Conservation (phyloP, 2,113 vertebrate genomes). For the Anthoscopus minutus region DNA sequence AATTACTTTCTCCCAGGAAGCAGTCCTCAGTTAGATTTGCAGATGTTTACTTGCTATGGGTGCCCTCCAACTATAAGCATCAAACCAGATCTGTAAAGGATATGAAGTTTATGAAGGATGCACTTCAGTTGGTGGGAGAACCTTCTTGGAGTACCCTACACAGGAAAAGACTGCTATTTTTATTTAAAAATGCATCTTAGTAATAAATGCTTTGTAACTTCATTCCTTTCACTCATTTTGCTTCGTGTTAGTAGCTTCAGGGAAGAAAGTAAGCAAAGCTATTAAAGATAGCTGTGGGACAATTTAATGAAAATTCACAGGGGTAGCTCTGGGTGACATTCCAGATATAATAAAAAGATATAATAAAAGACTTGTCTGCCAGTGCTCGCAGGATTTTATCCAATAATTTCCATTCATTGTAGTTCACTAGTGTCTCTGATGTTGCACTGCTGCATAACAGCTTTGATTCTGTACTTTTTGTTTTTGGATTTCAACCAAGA, state of each 20-base stretch:
- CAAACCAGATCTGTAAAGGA: background rate
- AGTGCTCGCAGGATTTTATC: background rate
- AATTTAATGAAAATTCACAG: background rate
- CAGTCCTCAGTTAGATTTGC: background rate
- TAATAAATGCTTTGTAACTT: background rate
- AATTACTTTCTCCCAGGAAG: background rate
- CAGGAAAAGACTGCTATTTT: background rate
- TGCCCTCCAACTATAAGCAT: background rate
- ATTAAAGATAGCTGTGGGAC: background rate
- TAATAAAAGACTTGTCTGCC: background rate
- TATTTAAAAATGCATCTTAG: background rate
- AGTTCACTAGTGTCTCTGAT: background rate
- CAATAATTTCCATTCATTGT: background rate
- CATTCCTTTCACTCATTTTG: background rate
- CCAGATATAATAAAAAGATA: background rate
- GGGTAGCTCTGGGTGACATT: background rate
- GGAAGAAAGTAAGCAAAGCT: background rate
- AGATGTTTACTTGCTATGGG: background rate
- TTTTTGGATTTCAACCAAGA: background rate
- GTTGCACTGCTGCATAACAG: background rate
- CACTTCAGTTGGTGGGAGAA: background rate
- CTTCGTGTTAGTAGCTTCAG: background rate
- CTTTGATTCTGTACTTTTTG: background rate
- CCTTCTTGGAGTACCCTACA: background rate
- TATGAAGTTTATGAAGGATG: background rate